These are phyloP conservation scores for Electrona antarctica DNA, from an alignment of 2,113 vertebrate genomes.

Conservation along the genomic window DNA sequence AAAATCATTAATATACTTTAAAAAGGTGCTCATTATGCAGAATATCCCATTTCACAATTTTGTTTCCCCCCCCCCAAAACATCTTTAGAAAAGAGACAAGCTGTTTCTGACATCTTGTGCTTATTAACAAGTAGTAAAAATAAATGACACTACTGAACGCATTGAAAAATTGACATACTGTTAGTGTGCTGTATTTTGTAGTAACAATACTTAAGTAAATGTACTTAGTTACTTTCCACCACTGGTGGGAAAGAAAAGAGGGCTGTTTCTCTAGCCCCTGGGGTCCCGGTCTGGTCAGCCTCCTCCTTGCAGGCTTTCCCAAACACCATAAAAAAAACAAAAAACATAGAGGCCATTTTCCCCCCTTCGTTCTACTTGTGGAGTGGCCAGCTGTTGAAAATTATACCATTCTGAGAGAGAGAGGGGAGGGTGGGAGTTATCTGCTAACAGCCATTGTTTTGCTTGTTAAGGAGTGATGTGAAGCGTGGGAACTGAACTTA, in stretches of 20 bases:
- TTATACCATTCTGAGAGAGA: conserved; percentile 62
- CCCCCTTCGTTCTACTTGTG: conserved; percentile 41
- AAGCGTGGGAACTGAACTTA: conserved; percentile 71
- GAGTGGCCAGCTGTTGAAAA: conserved; percentile 73
- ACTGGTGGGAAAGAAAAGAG: neutral
- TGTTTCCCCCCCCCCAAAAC: too few species aligned
- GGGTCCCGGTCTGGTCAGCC: conserved; percentile 15
- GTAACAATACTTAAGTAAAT: too few species aligned
- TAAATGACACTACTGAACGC: too few species aligned
- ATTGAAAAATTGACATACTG: too few species aligned
- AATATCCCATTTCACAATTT: too few species aligned
- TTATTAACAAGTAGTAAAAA: too few species aligned
- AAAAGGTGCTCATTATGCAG: too few species aligned
- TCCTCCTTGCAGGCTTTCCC: conserved; percentile 29
- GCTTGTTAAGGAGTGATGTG: conserved; percentile 68
- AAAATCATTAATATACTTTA: too few species aligned
- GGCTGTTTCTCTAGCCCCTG: conserved; percentile 33
- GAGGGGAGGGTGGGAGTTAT: conserved; percentile 29
- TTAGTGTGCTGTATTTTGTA: too few species aligned
- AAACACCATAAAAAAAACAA: conserved; percentile 51
- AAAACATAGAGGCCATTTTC: too few species aligned
- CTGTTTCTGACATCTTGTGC: too few species aligned
- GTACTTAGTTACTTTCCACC: neutral
- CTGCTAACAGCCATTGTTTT: conserved; percentile 64
- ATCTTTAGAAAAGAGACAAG: too few species aligned